These are phyloP conservation scores for Netelia melanura DNA, from an alignment of 2,888 invertebrate species.

Conservation along the genomic window DNA sequence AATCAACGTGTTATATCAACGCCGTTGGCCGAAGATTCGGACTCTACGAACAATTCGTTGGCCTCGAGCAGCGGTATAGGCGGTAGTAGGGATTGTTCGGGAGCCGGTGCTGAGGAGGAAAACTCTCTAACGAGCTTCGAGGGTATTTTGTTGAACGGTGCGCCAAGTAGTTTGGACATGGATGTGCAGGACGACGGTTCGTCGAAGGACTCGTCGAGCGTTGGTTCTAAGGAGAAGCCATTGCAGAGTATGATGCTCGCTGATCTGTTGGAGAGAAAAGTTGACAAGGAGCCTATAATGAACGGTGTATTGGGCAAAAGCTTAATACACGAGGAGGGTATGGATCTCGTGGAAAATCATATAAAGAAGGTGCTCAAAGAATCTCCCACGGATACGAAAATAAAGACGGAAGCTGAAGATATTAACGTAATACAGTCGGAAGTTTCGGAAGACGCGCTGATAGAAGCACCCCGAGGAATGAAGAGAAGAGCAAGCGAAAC, in stretches of 20 bases:
- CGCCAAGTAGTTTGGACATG: slow-evolving; percentile 85
- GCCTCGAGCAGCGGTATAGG: slow-evolving; percentile 87
- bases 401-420: slow-evolving; percentile 77
- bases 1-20: slow-evolving; percentile 79
- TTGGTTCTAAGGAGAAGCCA: slow-evolving; percentile 87
- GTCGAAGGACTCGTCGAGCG: slow-evolving; percentile 85
- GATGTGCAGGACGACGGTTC: slow-evolving; percentile 87
- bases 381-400: slow-evolving; percentile 78
- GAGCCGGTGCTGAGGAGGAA: slow-evolving; percentile 87
- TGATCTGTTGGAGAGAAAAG: slow-evolving; percentile 92
- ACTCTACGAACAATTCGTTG: slow-evolving; percentile 86
- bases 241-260: slow-evolving; percentile 89
- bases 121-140: slow-evolving; percentile 89
- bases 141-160: slow-evolving; percentile 87
- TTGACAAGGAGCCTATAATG: slow-evolving; percentile 87
- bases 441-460: slow-evolving; percentile 80
- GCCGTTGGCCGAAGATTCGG: slow-evolving; percentile 84
- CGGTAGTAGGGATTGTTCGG: slow-evolving; percentile 84
- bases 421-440: slow-evolving; percentile 79
- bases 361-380: slow-evolving; percentile 85
- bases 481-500: slow-evolving; percentile 84
- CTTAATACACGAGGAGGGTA: slow-evolving; percentile 87
- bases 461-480: slow-evolving; percentile 82
- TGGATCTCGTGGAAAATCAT: slow-evolving; percentile 88
- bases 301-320: slow-evolving; percentile 88